Evolutionary conservation across 2,797 vertebrate genomes (phyloP).

Genomic region (Erethizon dorsatum): DNA sequence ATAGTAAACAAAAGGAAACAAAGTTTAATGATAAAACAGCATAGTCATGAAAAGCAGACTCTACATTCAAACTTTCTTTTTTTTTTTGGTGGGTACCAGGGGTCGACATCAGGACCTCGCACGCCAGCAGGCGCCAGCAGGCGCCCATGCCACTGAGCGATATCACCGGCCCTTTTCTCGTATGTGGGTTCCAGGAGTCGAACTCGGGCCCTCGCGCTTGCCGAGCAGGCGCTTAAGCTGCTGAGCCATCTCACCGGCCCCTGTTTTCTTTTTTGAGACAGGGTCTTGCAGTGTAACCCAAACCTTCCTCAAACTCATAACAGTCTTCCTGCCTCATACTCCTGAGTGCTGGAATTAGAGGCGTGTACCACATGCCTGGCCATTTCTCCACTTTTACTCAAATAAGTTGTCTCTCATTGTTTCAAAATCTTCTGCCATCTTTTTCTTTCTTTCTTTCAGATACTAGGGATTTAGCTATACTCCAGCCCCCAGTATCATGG

Average conservation of each 20-base stretch:
- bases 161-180: too few relatives aligned
- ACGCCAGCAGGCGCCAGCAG: too few relatives aligned
- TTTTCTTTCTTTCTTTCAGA: not conserved
- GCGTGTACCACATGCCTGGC: not conserved
- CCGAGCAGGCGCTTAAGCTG: too few relatives aligned
- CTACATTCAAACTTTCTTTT: not conserved
- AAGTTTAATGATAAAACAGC: constrained; percentile 45
- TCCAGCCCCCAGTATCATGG: not conserved
- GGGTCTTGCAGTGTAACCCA: not conserved
- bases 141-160: too few relatives aligned
- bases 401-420: constrained; percentile 14
- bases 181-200: too few relatives aligned
- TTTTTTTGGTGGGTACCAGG: too few relatives aligned
- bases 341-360: not conserved
- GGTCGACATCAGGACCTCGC: too few relatives aligned
- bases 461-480: not conserved
- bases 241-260: too few relatives aligned
- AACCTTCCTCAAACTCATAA: not conserved
- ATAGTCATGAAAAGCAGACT: constrained; percentile 20
- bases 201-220: too few relatives aligned
- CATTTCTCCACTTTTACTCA: constrained; percentile 40
- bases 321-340: not conserved
- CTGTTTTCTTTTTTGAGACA: not conserved
- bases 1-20: constrained; percentile 56
- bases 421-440: not conserved